phyloP scores from a whole-genome alignment of 30 jellyfish, hydroid and myxozoan genomes.

The Aurelia sp. region DNA sequence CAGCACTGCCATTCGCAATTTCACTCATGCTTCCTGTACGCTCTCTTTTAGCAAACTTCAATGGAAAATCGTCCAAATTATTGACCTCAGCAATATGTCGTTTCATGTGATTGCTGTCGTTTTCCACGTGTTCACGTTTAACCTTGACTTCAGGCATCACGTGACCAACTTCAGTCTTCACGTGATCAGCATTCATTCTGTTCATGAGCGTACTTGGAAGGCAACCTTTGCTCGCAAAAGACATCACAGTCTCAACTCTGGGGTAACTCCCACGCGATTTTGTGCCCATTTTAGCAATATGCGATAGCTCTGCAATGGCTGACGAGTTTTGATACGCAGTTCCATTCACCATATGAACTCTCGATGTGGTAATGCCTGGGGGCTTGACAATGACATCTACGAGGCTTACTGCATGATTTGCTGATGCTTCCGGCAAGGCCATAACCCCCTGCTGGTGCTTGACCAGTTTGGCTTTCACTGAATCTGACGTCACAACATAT shows the following conservation, averaged over 20 bases:
- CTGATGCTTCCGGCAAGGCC: neutral
- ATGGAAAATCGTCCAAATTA: neutral
- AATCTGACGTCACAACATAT: slow-evolving; percentile 51
- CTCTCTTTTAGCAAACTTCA: neutral
- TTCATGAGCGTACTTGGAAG: slow-evolving; percentile 35
- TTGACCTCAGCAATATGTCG: neutral
- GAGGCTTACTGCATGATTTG: neutral
- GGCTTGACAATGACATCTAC: neutral
- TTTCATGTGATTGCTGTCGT: neutral
- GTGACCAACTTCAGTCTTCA: neutral
- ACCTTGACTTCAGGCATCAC: neutral
- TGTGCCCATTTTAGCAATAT: neutral
- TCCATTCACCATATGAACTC: neutral
- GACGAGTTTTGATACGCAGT: neutral
- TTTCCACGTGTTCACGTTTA: neutral
- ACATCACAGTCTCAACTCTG: slow-evolving; percentile 43
- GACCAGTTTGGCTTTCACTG: slow-evolving; percentile 40
- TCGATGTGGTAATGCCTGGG: neutral
- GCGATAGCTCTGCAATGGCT: neutral
- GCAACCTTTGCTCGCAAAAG: slow-evolving; percentile 49
- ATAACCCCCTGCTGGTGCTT: slow-evolving; percentile 60
- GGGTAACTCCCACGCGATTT: slow-evolving; percentile 1
- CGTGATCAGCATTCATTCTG: neutral
- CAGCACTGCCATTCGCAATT: neutral
- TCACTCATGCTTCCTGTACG: neutral